Base-by-base conservation (phyloP, 2,888 invertebrate genomes). In the Beris chalybata region DNA sequence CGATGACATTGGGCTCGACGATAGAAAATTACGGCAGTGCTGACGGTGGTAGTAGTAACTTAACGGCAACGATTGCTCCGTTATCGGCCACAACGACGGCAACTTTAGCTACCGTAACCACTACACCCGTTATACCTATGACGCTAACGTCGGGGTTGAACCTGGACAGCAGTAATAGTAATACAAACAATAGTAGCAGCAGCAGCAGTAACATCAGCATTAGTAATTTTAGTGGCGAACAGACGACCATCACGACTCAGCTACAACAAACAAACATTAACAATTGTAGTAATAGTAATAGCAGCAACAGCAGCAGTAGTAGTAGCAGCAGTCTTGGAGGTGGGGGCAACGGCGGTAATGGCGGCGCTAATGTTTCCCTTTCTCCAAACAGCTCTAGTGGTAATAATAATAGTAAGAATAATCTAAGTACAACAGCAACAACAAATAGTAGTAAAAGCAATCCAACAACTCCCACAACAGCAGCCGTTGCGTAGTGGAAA, bases 401-500 rank as follows among this genome's bases (percentile, higher is more conserved):
- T 64, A 64, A 48, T 48, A 64, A 32, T 64, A 64, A 38, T 54
- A 64, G 47, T 38, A 58, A 58, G 45, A 58, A 58, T 58, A 45
- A 47, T 58, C 22, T 29, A 30, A 58, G 30, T 47, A 67, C 69
- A 71, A 65, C 70, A 67, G 65, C 61, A 61, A 32, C 58, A 69
- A 67, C 67, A 66, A 69, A 59, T 73, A 56, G 73, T 64, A 71
- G 58, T 56, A 72, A 56, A 72, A 71, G 73, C 70, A 73, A 73
- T 65, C 72, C 74, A 70, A 72, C 74, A 70, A 74, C 74, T 65
- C 73, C 77, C 70, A 79, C 79, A 66, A 79, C 79, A 44, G 78
- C 79, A 68, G 79, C 79, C 71, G 79, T 79, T 79, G 79, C 79
- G 79, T 79, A 79, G 79, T 79, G 79, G 72, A 78, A 77, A 72